These are phyloP conservation scores for Pomatorhinus ruficollis DNA, from an alignment of 2,113 vertebrate species.

Conservation along the genomic window DNA sequence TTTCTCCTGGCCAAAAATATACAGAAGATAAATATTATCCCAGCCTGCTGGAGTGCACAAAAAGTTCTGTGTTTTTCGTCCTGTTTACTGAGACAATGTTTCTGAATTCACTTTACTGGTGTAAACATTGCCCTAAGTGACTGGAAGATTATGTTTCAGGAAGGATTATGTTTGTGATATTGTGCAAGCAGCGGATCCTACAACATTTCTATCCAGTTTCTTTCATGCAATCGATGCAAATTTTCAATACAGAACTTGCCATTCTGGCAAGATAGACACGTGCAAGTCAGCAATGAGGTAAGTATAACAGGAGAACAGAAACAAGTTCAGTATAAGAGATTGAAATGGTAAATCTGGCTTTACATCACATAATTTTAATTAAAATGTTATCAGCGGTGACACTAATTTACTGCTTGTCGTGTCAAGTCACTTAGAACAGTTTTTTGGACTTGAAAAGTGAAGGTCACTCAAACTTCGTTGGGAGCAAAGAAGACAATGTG, in stretches of 20 bases:
- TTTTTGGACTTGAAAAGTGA: background rate
- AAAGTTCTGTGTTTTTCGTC: slow-evolving; percentile 18
- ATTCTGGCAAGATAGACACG: background rate
- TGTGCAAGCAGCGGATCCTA: background rate
- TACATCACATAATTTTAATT: background rate
- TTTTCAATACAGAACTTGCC: background rate
- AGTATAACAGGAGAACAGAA: background rate
- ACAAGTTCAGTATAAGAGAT: fast-evolving
- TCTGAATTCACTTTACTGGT: slow-evolving; percentile 1
- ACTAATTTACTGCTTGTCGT: background rate
- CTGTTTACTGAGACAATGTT: slow-evolving; percentile 46
- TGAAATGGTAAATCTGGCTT: background rate
- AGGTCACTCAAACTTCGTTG: background rate
- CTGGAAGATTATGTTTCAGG: background rate
- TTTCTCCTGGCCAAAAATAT: slow-evolving; percentile 34
- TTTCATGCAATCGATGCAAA: background rate
- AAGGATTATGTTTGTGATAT: background rate
- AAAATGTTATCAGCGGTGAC: background rate
- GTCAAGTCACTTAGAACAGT: background rate
- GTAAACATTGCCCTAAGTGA: slow-evolving; percentile 44
- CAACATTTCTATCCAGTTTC: background rate
- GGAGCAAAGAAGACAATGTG: background rate
- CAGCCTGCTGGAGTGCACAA: background rate
- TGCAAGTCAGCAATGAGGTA: background rate
- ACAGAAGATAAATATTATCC: slow-evolving; percentile 52